phyloP scores from a whole-genome alignment of 2,113 vertebrate species.

The Mobula hypostoma region DNA sequence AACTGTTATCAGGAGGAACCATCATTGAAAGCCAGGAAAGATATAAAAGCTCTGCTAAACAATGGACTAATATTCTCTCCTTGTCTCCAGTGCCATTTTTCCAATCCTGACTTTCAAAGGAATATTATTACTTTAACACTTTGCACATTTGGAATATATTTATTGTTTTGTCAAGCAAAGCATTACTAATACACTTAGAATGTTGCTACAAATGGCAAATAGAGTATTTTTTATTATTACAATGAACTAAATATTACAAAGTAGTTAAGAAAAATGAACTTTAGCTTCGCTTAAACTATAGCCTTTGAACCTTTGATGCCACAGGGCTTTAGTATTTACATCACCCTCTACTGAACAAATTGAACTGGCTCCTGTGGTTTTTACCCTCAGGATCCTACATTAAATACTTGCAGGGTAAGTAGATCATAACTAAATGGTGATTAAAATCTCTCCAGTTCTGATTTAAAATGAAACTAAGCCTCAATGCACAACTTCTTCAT shows the following conservation, averaged over 20 bases:
- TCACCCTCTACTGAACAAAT: not conserved
- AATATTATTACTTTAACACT: not conserved
- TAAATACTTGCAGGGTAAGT: not conserved
- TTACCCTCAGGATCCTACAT: not conserved
- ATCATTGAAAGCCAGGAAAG: not conserved
- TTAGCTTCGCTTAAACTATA: not conserved
- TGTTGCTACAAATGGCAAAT: not conserved
- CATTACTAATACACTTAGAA: not conserved
- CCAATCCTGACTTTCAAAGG: not conserved
- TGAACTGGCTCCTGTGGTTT: not conserved
- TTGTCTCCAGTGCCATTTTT: not conserved
- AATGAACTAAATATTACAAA: not conserved
- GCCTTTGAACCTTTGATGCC: not conserved
- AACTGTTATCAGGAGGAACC: not conserved
- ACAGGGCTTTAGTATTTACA: not conserved
- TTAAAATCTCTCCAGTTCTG: not conserved
- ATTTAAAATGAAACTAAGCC: not conserved
- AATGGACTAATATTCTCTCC: no score
- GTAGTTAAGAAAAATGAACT: not conserved
- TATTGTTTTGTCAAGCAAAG: not conserved
- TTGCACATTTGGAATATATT: not conserved
- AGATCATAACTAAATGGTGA: not conserved
- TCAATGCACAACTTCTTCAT: not conserved
- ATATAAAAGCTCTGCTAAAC: not conserved
- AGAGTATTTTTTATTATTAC: not conserved